phyloP scores from a whole-genome alignment of 2,797 vertebrate species.

The Apogon hyalosoma region DNA sequence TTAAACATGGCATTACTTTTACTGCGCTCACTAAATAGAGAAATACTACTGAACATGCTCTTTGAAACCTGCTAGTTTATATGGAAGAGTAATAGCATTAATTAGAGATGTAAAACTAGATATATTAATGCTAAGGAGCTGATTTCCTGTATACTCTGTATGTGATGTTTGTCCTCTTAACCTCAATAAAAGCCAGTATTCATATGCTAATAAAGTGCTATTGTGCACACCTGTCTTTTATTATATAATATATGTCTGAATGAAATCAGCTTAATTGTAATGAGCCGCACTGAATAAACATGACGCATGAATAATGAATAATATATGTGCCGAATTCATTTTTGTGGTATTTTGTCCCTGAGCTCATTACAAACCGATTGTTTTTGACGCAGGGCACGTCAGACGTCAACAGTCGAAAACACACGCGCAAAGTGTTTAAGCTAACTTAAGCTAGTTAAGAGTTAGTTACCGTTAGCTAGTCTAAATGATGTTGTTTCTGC shows the following conservation, averaged over 20 bases:
- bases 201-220: conserved; percentile 21
- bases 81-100: background rate
- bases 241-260: conserved; percentile 2
- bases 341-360: background rate
- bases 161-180: background rate
- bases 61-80: too few species aligned
- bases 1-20: too few species aligned
- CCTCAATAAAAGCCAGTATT: conserved; percentile 25
- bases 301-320: background rate
- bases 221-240: conserved; percentile 7
- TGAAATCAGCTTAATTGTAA: background rate
- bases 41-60: too few species aligned
- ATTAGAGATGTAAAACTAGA: background rate
- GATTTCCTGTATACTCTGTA: background rate
- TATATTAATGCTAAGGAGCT: conserved; percentile 1
- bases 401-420: conserved; percentile 24
- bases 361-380: background rate
- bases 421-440: background rate
- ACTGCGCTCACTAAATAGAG: too few species aligned
- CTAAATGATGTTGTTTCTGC: conserved; percentile 28
- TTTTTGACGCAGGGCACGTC: background rate
- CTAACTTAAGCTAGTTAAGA: background rate
- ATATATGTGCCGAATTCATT: background rate
- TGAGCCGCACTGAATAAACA: background rate
- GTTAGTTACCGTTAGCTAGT: too few species aligned